Evolutionary conservation across 2,113 vertebrate genomes (phyloP), one percentile per base, ranked within the genome.

Genomic region (Chlorodrepanis virens): DNA sequence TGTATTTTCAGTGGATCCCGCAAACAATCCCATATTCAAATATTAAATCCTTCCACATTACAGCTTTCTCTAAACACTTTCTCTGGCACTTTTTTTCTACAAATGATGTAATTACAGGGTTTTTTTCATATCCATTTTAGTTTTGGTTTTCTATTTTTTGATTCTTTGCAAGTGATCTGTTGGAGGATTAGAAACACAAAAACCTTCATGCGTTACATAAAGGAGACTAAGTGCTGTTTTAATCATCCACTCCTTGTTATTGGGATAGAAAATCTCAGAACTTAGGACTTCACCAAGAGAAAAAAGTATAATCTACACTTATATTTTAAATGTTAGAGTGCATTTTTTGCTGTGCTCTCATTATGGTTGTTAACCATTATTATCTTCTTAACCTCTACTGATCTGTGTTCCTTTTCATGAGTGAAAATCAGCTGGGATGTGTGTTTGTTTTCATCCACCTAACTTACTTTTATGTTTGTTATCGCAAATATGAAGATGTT

Each of bases 331-430:
- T 56, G n/a, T 72, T 64, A 49, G 45, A 54, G 54, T 91, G 89
- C 5, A 2, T 85, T 83, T 83, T 35, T 92, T 94, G 90, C 85
- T 76, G 72, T 95, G 83, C 83, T 83, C 83, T 90, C 63, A 81
- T 84, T 69, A 23, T 54, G 42, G 37, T 92, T 78, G 64, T 92
- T 96, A 95, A 94, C 59, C 21, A 7, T 61, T 59, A 63, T 94
- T 83, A 78, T 83, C 56, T 16, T 65, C 70, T 91, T 97, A 97
- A 97, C 90, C 49, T 87, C 45, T 96, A 87, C 95, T 96, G 69
- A 96, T 93, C 54, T 42, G 27, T 77, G 52, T 90, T 88, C 78
- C 20, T 79, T 82, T 69, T 79, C 57, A 44, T 89, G 85, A 78
- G 74, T 94, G 90, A 85, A 78, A 90, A 89, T 60, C 87, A 83